These are phyloP conservation scores for Gymnodraco acuticeps DNA, from an alignment of 2,797 vertebrate genomes.

Conservation along the genomic window DNA sequence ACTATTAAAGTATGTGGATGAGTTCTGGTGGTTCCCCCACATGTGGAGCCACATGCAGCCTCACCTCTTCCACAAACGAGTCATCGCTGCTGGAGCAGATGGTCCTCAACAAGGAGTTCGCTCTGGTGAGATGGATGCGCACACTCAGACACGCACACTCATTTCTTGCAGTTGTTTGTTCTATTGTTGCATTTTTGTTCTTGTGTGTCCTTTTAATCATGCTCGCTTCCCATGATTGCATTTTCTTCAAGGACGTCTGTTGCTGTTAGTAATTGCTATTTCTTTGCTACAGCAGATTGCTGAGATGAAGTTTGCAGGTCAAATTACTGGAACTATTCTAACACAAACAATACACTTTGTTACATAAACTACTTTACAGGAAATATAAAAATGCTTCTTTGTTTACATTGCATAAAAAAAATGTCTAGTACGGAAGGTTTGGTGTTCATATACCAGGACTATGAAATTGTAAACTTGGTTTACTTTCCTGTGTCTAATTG, in stretches of 20 bases:
- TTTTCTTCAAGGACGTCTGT: conserved; percentile 58
- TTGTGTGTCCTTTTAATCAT: conserved; percentile 57
- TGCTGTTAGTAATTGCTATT: conserved; percentile 39
- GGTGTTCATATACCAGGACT: background rate
- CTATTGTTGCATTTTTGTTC: conserved; percentile 28
- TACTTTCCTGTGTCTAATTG: background rate
- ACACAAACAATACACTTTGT: background rate
- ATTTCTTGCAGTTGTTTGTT: conserved; percentile 53
- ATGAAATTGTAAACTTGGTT: background rate
- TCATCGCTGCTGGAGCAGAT: conserved; percentile 96
- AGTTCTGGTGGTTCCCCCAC: conserved; percentile 99
- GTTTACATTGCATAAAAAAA: background rate
- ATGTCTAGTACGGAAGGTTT: background rate
- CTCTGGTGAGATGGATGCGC: conserved; percentile 87
- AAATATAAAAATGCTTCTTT: background rate
- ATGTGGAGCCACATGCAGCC: conserved; percentile 99
- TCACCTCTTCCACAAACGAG: conserved; percentile 97
- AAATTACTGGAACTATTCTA: background rate
- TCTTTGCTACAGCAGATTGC: conserved; percentile 35
- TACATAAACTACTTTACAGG: background rate
- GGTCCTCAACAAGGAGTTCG: conserved; percentile 98
- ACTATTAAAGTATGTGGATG: conserved; percentile 90
- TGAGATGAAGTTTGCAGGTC: conserved; percentile 20
- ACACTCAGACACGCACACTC: background rate
- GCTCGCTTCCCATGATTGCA: conserved; percentile 33